Base-by-base conservation (phyloP, 2,888 invertebrate genomes). In the Strigamia crassipes region DNA sequence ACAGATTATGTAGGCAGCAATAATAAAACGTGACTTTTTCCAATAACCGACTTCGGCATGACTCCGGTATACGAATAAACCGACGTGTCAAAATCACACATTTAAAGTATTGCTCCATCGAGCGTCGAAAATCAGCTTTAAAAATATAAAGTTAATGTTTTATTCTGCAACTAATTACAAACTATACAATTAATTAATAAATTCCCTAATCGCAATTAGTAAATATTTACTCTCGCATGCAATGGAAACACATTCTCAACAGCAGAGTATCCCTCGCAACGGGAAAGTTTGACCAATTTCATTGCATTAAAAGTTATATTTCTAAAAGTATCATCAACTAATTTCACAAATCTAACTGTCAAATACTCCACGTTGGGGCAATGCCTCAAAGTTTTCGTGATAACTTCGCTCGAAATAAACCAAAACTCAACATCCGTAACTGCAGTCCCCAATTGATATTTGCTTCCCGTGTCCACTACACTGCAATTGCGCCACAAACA, bases 401-500 rank as follows among this genome's bases (percentile, higher is more conserved):
- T 8, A 27, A 73, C 31, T 31, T 27, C 73, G 13, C 31, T 73
- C 4, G 73, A 27, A 13, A 73, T n/a, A n/a, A 73, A 73, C 73
- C 73, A 73, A 27, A 73, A 31, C n/a, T 73, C 73, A 10, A 73
- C 13, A n/a, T 27, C 73, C n/a, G 31, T 4, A 12, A 73, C 73
- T 31, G 73, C 23, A 9, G 6, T 13, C 13, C 27, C 23, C 23
- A 73, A 27, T 13, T 73, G 5, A 23, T 13, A 15, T 27, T 13
- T n/a, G 12, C 13, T 1, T 15, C 27, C 73, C 12, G 15, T 31
- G 31, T 27, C 13, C 6, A 12, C 12, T 3, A 73, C n/a, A 12
- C 13, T 15, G 31, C 73, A 73, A 73, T 73, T 31, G 2, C 73
- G 73, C 73, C 73, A 73, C n/a, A 73, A 73, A 73, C 73, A 73